Evolutionary conservation across 2,888 invertebrate species (phyloP).

Genomic region (Iphiclides podalirius): DNA sequence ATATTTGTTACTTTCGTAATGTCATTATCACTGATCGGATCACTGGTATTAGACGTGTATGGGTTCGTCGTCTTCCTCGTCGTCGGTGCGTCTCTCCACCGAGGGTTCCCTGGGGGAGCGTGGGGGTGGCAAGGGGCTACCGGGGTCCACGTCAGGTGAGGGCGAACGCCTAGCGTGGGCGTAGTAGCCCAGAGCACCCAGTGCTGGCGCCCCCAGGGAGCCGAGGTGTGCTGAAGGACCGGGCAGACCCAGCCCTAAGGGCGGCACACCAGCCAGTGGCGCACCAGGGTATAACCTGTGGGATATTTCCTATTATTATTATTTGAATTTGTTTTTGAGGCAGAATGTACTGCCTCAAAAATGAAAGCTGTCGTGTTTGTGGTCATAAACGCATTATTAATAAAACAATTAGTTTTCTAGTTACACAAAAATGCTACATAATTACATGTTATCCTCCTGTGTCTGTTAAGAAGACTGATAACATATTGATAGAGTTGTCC

Average conservation of each 20-base stretch:
- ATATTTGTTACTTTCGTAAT: neutral
- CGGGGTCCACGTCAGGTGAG: conserved; percentile 80
- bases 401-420: too few relatives aligned
- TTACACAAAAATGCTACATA: too few relatives aligned
- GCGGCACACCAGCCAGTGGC: conserved; percentile 78
- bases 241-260: conserved; percentile 81
- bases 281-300: conserved; percentile 81
- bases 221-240: conserved; percentile 85
- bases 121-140: conserved; percentile 77
- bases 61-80: conserved; percentile 82
- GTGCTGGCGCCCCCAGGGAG: conserved; percentile 84
- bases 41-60: conserved; percentile 78
- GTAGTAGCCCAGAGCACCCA: conserved; percentile 76
- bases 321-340: neutral
- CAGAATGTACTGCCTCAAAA: too few relatives aligned
- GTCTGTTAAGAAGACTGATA: too few relatives aligned
- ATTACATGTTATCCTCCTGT: too few relatives aligned
- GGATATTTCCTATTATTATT: conserved; percentile 7
- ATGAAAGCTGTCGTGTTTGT: too few relatives aligned
- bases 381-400: too few relatives aligned
- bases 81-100: conserved; percentile 64
- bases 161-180: conserved; percentile 72
- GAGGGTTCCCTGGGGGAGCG: conserved; percentile 64
- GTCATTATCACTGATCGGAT: conserved; percentile 18
- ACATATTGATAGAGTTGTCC: too few relatives aligned